A percentile compares a stretch with the other conserved stretches of the same genome.
phyloP scores from a whole-genome alignment of 2,113 vertebrate genomes.

The zebrafish (Danio rerio) region GRCz12tu NC_133196.1:30320001-30320500 shows the following conservation, averaged over 20 bases:
- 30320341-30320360: constrained; percentile 20
- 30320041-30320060: neutral
- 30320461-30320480: neutral
- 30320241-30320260: neutral
- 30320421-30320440: constrained; percentile 43
- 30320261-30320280: neutral
- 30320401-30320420: constrained; percentile 45
- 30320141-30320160: constrained; percentile 43
- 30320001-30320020: neutral
- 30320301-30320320: constrained; percentile 50
- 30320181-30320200: constrained; percentile 3
- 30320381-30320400: constrained; percentile 49
- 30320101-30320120: neutral
- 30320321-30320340: constrained; percentile 13
- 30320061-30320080: constrained; percentile 5
- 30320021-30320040: neutral
- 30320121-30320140: constrained; percentile 39
- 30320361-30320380: neutral
- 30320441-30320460: neutral
- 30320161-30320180: constrained; percentile 1
- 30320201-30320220: neutral
- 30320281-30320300: neutral
- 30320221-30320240: neutral
- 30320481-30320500: neutral
- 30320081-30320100: neutral